Evolutionary conservation across 2,888 invertebrate species (phyloP).

Genomic region (Lasioglossum malachurum): DNA sequence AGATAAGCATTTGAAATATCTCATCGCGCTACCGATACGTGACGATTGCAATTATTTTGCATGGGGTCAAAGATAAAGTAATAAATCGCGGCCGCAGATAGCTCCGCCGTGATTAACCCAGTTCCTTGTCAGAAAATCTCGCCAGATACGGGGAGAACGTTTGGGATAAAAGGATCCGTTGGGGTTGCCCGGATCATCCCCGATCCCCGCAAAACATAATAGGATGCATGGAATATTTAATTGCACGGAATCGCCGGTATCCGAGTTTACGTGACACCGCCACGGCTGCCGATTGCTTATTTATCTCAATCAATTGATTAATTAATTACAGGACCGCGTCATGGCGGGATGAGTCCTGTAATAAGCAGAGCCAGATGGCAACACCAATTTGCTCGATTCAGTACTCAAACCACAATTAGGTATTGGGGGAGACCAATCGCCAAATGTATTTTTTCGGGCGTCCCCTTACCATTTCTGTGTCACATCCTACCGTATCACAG

Average conservation of each 20-base stretch:
- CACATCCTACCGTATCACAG: no score
- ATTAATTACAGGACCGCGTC: background rate
- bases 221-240: background rate
- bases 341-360: background rate
- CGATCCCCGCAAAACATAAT: background rate
- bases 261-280: background rate
- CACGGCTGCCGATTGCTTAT: background rate
- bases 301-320: background rate
- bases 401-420: no score
- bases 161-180: background rate
- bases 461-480: no score
- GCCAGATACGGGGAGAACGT: background rate
- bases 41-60: conserved; percentile 50
- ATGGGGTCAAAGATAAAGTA: conserved; percentile 3
- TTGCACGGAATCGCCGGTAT: background rate
- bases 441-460: no score
- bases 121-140: conserved; percentile 33
- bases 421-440: no score
- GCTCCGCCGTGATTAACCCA: conserved; percentile 41
- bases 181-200: background rate
- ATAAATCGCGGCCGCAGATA: conserved; percentile 30
- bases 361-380: background rate
- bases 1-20: conserved; percentile 64
- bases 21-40: conserved; percentile 34
- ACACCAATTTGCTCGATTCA: background rate